These are phyloP conservation scores for Pristionchus fissidentatus DNA, from an alignment of 2,888 invertebrate genomes.

Conservation along the genomic window DNA sequence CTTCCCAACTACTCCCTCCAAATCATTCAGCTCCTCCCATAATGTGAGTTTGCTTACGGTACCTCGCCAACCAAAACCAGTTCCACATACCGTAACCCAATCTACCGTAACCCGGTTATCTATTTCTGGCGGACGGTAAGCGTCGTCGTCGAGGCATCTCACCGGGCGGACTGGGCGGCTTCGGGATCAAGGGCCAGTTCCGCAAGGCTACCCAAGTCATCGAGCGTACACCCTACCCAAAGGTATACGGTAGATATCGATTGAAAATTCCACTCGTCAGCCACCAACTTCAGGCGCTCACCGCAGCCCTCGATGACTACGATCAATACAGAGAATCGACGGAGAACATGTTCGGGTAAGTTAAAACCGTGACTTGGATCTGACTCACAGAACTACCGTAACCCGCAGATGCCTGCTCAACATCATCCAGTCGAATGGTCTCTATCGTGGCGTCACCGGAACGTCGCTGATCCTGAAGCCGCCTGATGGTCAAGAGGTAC, in stretches of 20 bases:
- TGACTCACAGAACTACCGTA: conserved; percentile 19
- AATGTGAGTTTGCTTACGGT: too few relatives aligned
- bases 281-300: not conserved
- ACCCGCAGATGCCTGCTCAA: conserved; percentile 27
- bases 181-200: conserved; percentile 9
- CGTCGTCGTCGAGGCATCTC: conserved; percentile 1
- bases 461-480: conserved; percentile 25
- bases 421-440: conserved; percentile 2
- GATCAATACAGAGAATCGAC: conserved; percentile 4
- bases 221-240: conserved; percentile 27
- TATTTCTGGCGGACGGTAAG: not conserved
- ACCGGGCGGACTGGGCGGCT: not conserved
- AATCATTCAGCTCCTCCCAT: conserved; percentile 21
- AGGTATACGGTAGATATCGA: not conserved
- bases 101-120: not conserved
- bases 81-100: not conserved
- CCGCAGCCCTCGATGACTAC: conserved; percentile 14
- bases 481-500: conserved; percentile 17
- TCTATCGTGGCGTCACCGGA: conserved; percentile 23
- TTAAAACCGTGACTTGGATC: too few relatives aligned
- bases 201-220: conserved; percentile 29
- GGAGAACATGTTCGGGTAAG: conserved; percentile 1
- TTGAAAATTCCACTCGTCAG: not conserved
- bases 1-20: not conserved
- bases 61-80: too few relatives aligned